These are phyloP conservation scores for Magallana nippona DNA, from an alignment of 2,888 invertebrate genomes.

Conservation along the genomic window DNA sequence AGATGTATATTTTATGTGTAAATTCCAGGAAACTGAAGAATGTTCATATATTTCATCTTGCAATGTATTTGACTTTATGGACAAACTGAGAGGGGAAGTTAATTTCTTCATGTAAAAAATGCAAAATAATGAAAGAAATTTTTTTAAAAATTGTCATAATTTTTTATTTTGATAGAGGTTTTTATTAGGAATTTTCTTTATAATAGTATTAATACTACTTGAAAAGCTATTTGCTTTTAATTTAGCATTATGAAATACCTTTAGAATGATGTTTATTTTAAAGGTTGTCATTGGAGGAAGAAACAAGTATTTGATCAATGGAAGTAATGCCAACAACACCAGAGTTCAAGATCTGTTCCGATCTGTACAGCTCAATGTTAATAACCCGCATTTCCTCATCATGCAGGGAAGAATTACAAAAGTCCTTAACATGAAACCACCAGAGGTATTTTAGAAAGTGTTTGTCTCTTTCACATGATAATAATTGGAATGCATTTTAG, in stretches of 20 bases:
- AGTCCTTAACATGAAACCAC: conserved; percentile 98
- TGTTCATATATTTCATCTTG: no score
- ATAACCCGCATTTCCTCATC: conserved; percentile 99
- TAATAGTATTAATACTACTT: background rate
- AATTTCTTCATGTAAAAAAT: no score
- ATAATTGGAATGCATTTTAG: background rate
- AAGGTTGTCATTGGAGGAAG: conserved; percentile 88
- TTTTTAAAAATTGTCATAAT: no score
- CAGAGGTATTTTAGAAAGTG: conserved; percentile 85
- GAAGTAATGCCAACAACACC: conserved; percentile 92
- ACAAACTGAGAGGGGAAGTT: no score
- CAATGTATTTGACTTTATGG: no score
- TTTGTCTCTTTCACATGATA: background rate
- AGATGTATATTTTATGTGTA: no score
- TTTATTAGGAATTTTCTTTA: no score
- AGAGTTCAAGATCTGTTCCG: conserved; percentile 96
- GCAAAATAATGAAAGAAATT: no score
- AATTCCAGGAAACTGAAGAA: no score
- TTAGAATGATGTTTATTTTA: background rate
- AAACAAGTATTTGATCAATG: conserved; percentile 94
- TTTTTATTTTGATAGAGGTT: no score
- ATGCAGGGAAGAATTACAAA: conserved; percentile 99
- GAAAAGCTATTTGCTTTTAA: no score
- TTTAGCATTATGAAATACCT: background rate
- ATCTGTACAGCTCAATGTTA: conserved; percentile 97